A percentile compares a stretch with the other conserved stretches of the same genome.
Conservation (phyloP, 2,888 invertebrate species). For the Pheosia tremula region DNA sequence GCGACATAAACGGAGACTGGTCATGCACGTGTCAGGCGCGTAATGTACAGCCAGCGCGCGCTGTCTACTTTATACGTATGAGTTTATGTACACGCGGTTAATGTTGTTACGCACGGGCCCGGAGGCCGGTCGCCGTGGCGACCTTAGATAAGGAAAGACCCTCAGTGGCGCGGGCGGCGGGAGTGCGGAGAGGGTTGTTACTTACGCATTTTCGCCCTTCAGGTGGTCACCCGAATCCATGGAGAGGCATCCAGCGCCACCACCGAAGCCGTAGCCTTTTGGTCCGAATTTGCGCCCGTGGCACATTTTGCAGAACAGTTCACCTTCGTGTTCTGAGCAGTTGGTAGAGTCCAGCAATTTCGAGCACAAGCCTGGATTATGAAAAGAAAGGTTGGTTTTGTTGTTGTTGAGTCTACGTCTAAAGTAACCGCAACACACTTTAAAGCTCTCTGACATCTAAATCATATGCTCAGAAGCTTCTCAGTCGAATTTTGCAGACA, state of each 20-base stretch:
- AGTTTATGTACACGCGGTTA: slow-evolving; percentile 84
- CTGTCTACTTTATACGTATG: slow-evolving; percentile 72
- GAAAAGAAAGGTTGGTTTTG: slow-evolving; percentile 17
- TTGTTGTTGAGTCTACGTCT: no score
- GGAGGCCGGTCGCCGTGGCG: slow-evolving; percentile 73
- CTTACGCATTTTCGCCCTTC: slow-evolving; percentile 90
- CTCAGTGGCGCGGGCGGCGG: slow-evolving; percentile 83
- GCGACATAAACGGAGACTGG: slow-evolving; percentile 84
- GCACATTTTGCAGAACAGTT: slow-evolving; percentile 98
- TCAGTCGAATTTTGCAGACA: no score
- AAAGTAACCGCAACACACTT: no score
- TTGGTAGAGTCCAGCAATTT: slow-evolving; percentile 99
- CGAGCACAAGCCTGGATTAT: slow-evolving; percentile 93
- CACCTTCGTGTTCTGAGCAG: slow-evolving; percentile 98
- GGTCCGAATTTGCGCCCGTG: slow-evolving; percentile 99
- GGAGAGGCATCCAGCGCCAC: slow-evolving; percentile 98
- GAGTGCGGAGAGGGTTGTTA: slow-evolving; percentile 70
- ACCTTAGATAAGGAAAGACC: slow-evolving; percentile 85
- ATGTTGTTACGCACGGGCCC: slow-evolving; percentile 83
- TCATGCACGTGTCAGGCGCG: slow-evolving; percentile 84
- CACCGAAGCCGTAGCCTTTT: slow-evolving; percentile 99
- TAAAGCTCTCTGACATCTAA: no score
- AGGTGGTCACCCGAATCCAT: slow-evolving; percentile 98
- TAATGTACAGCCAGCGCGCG: slow-evolving; percentile 84
- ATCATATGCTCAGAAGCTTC: no score